These are phyloP conservation scores for Onthophagus sagittarius DNA, from an alignment of 2,888 invertebrate genomes.

Conservation along the genomic window DNA sequence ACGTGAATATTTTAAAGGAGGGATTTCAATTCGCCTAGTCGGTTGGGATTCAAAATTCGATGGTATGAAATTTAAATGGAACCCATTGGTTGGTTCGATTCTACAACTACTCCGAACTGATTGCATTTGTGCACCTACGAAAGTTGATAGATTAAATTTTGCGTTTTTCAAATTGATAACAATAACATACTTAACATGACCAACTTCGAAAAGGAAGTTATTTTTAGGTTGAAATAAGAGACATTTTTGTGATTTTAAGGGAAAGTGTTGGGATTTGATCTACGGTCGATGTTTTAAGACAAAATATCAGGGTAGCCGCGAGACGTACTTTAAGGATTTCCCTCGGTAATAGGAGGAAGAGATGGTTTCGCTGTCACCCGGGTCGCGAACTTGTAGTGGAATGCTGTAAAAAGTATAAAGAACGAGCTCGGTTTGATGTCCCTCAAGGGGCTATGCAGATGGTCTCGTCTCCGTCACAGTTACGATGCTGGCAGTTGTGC, in stretches of 20 bases:
- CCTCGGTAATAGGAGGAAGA: not conserved
- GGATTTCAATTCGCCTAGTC: not conserved
- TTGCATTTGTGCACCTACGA: too few relatives aligned
- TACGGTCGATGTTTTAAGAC: not conserved
- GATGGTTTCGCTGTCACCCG: not conserved
- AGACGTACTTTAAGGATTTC: not conserved
- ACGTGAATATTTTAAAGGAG: not conserved
- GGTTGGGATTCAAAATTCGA: not conserved
- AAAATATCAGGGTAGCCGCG: not conserved
- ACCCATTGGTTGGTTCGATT: too few relatives aligned
- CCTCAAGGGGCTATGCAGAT: not conserved
- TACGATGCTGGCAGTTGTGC: not conserved
- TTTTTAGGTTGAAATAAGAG: not conserved
- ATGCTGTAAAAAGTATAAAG: not conserved
- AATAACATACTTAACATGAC: too few relatives aligned
- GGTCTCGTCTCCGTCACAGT: not conserved
- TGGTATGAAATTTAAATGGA: not conserved
- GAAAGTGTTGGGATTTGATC: not conserved
- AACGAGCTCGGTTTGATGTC: not conserved
- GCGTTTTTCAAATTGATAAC: too few relatives aligned
- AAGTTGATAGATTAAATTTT: too few relatives aligned
- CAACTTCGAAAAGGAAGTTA: not conserved
- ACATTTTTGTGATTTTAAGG: not conserved
- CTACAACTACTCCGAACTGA: too few relatives aligned
- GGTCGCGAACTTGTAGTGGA: not conserved